Evolutionary conservation across 2,113 vertebrate species (phyloP).

Genomic region (Salvelinus fontinalis): DNA sequence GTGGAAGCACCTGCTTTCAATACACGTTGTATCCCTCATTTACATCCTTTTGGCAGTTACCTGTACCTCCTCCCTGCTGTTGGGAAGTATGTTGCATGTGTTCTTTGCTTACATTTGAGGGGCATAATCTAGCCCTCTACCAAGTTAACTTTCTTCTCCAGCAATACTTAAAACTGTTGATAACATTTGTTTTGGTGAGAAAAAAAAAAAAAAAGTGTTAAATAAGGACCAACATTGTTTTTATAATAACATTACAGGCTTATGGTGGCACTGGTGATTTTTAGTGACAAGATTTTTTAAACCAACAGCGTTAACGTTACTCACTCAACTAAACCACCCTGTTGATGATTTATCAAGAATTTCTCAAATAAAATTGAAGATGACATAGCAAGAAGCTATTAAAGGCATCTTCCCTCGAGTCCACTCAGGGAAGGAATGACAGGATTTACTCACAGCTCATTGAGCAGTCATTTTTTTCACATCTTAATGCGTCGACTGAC

Average conservation of each 20-base stretch:
- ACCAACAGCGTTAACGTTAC: slow-evolving; percentile 18
- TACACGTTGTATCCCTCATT: no score
- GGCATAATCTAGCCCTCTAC: slow-evolving; percentile 50
- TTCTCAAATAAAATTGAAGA: neutral
- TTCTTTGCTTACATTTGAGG: slow-evolving; percentile 55
- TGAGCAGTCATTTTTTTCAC: neutral
- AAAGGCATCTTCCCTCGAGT: slow-evolving; percentile 16
- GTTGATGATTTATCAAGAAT: neutral
- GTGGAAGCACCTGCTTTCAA: no score
- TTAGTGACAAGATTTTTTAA: slow-evolving; percentile 24
- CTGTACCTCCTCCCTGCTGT: slow-evolving; percentile 14
- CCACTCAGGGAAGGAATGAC: slow-evolving; percentile 7
- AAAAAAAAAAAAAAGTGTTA: slow-evolving; percentile 23
- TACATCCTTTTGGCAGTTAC: no score
- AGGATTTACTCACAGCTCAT: slow-evolving; percentile 11
- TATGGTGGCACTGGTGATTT: slow-evolving; percentile 44
- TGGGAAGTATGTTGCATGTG: slow-evolving; percentile 52
- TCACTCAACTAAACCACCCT: slow-evolving; percentile 35
- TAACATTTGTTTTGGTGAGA: slow-evolving; percentile 49
- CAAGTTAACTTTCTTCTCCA: slow-evolving; percentile 50
- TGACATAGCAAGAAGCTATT: slow-evolving; percentile 26
- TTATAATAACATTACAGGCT: slow-evolving; percentile 40
- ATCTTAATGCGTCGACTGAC: neutral
- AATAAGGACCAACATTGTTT: slow-evolving; percentile 2
- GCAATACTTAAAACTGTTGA: slow-evolving; percentile 50